Percentiles rank a stretch among this genome's conserved stretches.
phyloP scores from a whole-genome alignment of 2,888 invertebrate genomes.

The Eupithecia tripunctaria region DNA sequence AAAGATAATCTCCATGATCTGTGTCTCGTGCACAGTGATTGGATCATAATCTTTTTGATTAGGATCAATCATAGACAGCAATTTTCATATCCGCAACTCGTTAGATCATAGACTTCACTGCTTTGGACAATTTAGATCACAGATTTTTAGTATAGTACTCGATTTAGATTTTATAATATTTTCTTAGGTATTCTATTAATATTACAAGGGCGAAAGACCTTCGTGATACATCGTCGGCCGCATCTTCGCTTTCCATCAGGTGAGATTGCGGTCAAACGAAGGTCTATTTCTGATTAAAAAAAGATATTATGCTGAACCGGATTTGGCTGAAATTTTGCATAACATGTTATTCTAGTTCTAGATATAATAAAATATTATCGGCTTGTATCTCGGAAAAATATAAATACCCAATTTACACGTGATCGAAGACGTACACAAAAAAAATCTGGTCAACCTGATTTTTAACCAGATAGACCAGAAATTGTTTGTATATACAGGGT shows the following conservation, averaged over 20 bases:
- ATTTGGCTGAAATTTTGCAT: background rate
- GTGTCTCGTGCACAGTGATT: background rate
- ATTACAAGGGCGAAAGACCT: background rate
- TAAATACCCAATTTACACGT: background rate
- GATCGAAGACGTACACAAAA: background rate
- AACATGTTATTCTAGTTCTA: background rate
- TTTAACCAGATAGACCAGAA: too few relatives aligned
- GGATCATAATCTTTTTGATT: background rate
- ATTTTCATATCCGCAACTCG: slow-evolving; percentile 1
- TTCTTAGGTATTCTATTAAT: background rate
- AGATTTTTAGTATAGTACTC: too few relatives aligned
- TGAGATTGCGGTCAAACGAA: too few relatives aligned
- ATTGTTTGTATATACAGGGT: too few relatives aligned
- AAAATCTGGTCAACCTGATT: too few relatives aligned
- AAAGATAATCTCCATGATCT: slow-evolving; percentile 6
- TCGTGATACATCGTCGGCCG: too few relatives aligned
- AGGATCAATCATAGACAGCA: background rate
- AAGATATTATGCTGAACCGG: background rate
- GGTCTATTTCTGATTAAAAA: too few relatives aligned
- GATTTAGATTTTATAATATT: too few relatives aligned
- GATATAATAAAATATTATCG: background rate
- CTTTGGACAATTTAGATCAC: background rate
- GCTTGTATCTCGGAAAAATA: background rate
- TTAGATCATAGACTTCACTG: too few relatives aligned
- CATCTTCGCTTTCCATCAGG: too few relatives aligned